Evolutionary conservation across 2,797 vertebrate species (phyloP), one percentile per base, ranked within the genome.

Genomic region (Leucoraja ocellata): DNA sequence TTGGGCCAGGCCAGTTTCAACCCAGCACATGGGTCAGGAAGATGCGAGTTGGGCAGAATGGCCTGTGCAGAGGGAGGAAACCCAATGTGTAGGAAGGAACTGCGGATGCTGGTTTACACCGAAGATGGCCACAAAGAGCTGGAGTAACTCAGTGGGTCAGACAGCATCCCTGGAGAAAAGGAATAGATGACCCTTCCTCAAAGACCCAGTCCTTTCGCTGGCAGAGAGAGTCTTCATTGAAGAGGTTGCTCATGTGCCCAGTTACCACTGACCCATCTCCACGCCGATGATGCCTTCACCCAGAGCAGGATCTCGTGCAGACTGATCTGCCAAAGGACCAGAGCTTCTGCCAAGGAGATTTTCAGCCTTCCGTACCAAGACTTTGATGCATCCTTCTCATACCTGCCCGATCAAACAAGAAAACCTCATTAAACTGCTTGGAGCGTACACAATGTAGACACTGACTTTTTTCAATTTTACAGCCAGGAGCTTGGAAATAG

Each of bases 271-370:
- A 98, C 71, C 97, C 97, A 97, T 94, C 94, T 94, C 14, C 95
- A 96, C 94, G 98, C 93, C 78, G 78, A 18, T 9, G 96, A 96
- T 71, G 96, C 96, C 94, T 96, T 97, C 93, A 97, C 93, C 95
- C 97, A 96, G 94, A 99, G 95, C 18, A 97, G 94, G 58, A 98
- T 94, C 95, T 99, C 97, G 39, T 97, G 97, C 46, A 98, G 74
- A 92, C 94, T 95, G 94, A 99, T 98, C 94, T 96, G 97, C 97
- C 97, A 98, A 78, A 99, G 95, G 94, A 94, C 95, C 93, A 98
- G 93, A 0, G 94, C 95, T 95, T 99, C 98, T 0, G 94, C 93
- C 94, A 98, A 80, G 0, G 96, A 96, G 95, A 99, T 97, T 95
- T 96, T 97, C 93, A 97, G 94, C 77, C 94, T 97, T 93, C 94